Percentiles rank a stretch among this genome's conserved stretches.
These are phyloP conservation scores for Pogoniulus pusillus DNA, from an alignment of 2,797 vertebrate genomes.

Conservation along the genomic window DNA sequence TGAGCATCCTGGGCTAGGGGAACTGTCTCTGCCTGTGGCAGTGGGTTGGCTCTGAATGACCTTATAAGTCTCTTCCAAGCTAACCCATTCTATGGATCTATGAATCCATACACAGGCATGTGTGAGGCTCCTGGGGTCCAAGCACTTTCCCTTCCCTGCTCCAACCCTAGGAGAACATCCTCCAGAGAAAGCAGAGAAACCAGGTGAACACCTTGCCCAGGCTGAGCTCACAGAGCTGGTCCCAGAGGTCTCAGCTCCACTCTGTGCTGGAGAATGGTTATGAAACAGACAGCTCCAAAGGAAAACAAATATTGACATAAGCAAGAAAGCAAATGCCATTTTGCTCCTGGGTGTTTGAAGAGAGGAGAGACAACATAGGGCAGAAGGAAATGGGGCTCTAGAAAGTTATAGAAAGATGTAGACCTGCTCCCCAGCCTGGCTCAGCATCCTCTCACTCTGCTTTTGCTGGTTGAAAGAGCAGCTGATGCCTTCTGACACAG, in stretches of 20 bases:
- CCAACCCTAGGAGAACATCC: background rate
- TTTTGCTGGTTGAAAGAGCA: no score
- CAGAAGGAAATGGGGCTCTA: background rate
- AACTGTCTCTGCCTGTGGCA: no score
- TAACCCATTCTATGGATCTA: no score
- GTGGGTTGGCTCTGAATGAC: no score
- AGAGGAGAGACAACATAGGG: background rate
- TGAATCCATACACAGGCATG: no score
- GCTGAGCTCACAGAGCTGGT: background rate
- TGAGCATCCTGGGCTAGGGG: no score
- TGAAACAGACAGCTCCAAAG: slow-evolving; percentile 25
- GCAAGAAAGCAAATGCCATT: slow-evolving; percentile 41
- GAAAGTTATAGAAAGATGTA: background rate
- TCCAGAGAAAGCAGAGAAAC: background rate
- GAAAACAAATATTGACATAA: slow-evolving; percentile 44
- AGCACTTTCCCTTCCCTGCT: background rate
- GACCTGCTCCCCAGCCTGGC: background rate
- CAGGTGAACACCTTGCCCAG: background rate
- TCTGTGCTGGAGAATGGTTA: background rate
- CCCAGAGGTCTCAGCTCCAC: background rate
- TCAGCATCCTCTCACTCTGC: background rate
- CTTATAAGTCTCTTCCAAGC: no score
- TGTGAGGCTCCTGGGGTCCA: background rate
- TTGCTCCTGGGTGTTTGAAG: background rate
- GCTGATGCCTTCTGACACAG: background rate